Evolutionary conservation across 2,888 invertebrate species (phyloP).

Genomic region (Torymus tubicola): DNA sequence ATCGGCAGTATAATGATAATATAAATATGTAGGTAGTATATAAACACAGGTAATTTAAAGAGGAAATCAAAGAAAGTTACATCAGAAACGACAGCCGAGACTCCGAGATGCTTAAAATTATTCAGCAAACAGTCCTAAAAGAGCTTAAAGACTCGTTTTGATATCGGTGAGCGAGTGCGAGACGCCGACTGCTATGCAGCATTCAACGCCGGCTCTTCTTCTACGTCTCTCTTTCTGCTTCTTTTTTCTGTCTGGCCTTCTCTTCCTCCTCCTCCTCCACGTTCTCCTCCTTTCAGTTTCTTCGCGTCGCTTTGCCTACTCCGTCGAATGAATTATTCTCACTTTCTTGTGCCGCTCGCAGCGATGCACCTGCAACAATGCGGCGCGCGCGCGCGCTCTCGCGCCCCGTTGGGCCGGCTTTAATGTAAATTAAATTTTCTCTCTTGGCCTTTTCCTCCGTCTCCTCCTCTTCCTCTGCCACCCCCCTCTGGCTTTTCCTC

Average conservation of each 20-base stretch:
- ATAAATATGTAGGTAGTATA: background rate
- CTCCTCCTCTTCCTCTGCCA: too few species aligned
- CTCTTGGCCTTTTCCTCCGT: background rate
- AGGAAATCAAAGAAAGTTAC: constrained; percentile 9
- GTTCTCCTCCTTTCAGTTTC: constrained; percentile 43
- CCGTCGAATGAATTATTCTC: constrained; percentile 60
- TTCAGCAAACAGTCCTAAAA: constrained; percentile 36
- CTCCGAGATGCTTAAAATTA: constrained; percentile 33
- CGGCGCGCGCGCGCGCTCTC: constrained; percentile 23
- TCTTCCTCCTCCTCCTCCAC: constrained; percentile 46
- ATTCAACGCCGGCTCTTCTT: constrained; percentile 58
- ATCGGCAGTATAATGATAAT: too few species aligned
- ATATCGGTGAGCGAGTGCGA: constrained; percentile 56
- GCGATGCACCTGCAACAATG: constrained; percentile 54
- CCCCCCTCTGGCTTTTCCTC: constrained; percentile 1
- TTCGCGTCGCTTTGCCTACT: constrained; percentile 55
- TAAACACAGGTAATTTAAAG: background rate
- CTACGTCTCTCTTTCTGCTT: constrained; percentile 54
- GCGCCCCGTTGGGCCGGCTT: background rate
- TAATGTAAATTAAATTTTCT: constrained; percentile 52
- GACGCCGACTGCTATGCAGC: constrained; percentile 51
- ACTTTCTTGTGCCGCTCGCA: constrained; percentile 58
- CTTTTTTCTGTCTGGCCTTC: constrained; percentile 58
- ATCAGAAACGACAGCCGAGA: constrained; percentile 5
- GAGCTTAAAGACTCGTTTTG: constrained; percentile 59